Base-by-base conservation (phyloP, 2,113 vertebrate genomes). In the Rhinogobius similis region DNA sequence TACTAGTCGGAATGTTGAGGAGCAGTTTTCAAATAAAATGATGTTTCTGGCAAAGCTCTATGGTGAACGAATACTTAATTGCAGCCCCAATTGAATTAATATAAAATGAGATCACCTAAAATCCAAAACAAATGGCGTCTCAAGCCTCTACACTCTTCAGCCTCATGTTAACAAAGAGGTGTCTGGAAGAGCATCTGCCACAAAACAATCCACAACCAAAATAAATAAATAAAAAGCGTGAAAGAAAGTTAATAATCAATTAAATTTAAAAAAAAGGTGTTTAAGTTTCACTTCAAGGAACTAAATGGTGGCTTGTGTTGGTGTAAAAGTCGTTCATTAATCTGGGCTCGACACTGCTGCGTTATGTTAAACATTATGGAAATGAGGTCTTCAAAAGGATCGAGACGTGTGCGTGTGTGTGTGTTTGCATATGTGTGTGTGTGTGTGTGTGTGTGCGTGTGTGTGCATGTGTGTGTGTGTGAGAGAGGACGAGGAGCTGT, bases 401-500 rank as follows among this genome's bases (percentile, higher is more conserved):
- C 71, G 69, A 67, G 75, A 68, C 23, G 78, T 50, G 62, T 68
- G 46, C 48, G 67, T 12, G 8, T 41, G 39, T 41, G 39, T 41
- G 32, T 36, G 8, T 36, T 8, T 36, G 76, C 52, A 68, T 67
- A 78, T 69, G 74, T 59, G 76, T 77, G 83, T 75, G 86, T 87
- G 78, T 50, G 62, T 68, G 46, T 58, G 67, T 36, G 32, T 36
- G 32, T 2, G 32, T 36, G 32, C 9, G 32, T 36, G 32, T 36
- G 32, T 36, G 32, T 36, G 3, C 9, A 73, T 55, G 70, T 67
- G 80, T 69, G 75, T 59, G 79, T 77, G 83, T 75, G 86, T 87
- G 76, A 73, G 83, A 85, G 83, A 86, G 50, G 76, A 89, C 79
- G 83, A 83, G 74, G 82, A 82, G 80, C 82, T 92, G 89, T 92